phyloP scores from a whole-genome alignment of 2,797 vertebrate genomes.

The Simalia tracyae region DNA sequence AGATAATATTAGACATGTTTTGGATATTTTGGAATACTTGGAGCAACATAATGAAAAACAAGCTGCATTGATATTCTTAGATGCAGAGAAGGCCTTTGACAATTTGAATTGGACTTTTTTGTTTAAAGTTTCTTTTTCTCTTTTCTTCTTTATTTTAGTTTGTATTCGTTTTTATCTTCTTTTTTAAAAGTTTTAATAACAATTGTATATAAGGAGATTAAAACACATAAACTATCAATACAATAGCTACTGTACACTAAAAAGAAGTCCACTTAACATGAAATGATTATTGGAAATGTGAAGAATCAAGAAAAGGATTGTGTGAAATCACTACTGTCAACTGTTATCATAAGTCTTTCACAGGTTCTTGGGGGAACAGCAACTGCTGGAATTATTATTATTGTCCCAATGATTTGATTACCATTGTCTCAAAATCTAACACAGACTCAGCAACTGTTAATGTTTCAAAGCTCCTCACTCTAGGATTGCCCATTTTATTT shows the following conservation, averaged over 20 bases:
- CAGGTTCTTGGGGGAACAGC: background rate
- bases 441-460: background rate
- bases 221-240: background rate
- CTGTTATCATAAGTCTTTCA: background rate
- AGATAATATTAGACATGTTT: too few species aligned
- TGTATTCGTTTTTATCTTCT: too few species aligned
- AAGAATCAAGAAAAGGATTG: background rate
- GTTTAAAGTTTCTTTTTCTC: too few species aligned
- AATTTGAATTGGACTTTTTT: too few species aligned
- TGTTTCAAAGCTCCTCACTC: background rate
- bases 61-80: too few species aligned
- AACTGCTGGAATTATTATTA: background rate
- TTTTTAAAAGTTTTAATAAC: too few species aligned
- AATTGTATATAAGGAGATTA: background rate
- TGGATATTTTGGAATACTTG: too few species aligned
- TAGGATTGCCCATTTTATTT: background rate
- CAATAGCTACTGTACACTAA: background rate
- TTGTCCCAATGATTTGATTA: background rate
- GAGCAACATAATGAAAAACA: too few species aligned
- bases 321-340: background rate
- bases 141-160: too few species aligned
- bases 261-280: background rate
- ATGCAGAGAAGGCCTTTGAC: too few species aligned
- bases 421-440: background rate
- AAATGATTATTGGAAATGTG: background rate